Evolutionary conservation across 2,113 vertebrate species (phyloP).

Genomic region (Amia ocellicauda): DNA sequence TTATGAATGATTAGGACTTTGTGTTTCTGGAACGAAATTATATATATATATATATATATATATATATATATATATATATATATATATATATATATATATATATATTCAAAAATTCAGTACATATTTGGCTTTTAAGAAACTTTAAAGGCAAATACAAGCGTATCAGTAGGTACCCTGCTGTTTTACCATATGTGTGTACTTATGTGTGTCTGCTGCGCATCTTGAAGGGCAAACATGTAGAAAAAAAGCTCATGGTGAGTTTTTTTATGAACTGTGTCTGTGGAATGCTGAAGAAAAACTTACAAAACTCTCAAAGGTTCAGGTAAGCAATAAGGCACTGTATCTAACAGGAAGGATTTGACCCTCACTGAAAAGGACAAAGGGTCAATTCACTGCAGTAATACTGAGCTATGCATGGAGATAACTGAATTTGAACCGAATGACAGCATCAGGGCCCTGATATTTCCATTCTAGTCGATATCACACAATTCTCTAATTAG

Average conservation of each 20-base stretch:
- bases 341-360: not conserved
- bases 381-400: not conserved
- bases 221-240: not conserved
- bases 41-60: slow-evolving; percentile 1
- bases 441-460: too few relatives aligned
- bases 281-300: not conserved
- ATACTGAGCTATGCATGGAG: too few relatives aligned
- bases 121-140: slow-evolving; percentile 1
- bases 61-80: slow-evolving; percentile 4
- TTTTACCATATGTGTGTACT: slow-evolving; percentile 5
- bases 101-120: not conserved
- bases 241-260: not conserved
- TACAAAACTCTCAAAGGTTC: slow-evolving; percentile 2
- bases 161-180: slow-evolving; percentile 4
- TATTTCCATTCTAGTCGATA: too few relatives aligned
- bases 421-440: not conserved
- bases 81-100: slow-evolving; percentile 3
- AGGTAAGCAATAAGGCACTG: slow-evolving; percentile 2
- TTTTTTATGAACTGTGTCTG: slow-evolving; percentile 8
- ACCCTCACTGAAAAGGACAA: not conserved
- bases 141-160: not conserved
- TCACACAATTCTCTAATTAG: too few relatives aligned
- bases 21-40: not conserved
- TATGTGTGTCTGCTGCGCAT: slow-evolving; percentile 9
- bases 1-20: not conserved